Evolutionary conservation across 2,888 invertebrate species (phyloP).

Genomic region (Latrodectus hesperus): DNA sequence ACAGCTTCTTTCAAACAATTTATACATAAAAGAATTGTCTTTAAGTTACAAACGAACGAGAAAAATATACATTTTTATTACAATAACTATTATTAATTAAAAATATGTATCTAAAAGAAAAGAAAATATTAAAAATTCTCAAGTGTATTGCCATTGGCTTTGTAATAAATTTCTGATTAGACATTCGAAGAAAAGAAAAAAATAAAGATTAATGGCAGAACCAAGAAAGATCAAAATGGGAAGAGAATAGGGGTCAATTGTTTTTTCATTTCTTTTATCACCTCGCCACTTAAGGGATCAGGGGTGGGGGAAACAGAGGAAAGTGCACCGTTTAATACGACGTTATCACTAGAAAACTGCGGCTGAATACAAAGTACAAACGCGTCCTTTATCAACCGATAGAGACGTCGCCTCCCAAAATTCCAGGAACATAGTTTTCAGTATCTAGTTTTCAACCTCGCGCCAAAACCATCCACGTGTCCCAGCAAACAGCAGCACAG

Average conservation of each 20-base stretch:
- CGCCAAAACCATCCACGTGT: background rate
- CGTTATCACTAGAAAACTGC: constrained; percentile 26
- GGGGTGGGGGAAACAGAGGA: constrained; percentile 1
- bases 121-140: too few relatives aligned
- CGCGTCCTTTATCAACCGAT: constrained; percentile 31
- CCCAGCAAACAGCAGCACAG: background rate
- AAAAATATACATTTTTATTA: too few relatives aligned
- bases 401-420: background rate
- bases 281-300: constrained; percentile 10
- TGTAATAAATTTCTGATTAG: too few relatives aligned
- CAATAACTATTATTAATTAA: too few relatives aligned
- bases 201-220: background rate
- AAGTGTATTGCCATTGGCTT: too few relatives aligned
- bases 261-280: constrained; percentile 39
- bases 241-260: constrained; percentile 25
- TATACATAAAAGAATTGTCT: too few relatives aligned
- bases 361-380: constrained; percentile 60
- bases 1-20: too few relatives aligned
- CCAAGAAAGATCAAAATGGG: background rate
- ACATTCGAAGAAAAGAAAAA: too few relatives aligned
- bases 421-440: constrained; percentile 1
- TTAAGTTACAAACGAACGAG: too few relatives aligned
- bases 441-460: background rate
- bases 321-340: constrained; percentile 33
- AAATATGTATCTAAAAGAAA: too few relatives aligned